A percentile compares a stretch with the other conserved stretches of the same genome.
Evolutionary conservation across 2,888 invertebrate species (phyloP).

Genomic region (Diadromus collaris): DNA sequence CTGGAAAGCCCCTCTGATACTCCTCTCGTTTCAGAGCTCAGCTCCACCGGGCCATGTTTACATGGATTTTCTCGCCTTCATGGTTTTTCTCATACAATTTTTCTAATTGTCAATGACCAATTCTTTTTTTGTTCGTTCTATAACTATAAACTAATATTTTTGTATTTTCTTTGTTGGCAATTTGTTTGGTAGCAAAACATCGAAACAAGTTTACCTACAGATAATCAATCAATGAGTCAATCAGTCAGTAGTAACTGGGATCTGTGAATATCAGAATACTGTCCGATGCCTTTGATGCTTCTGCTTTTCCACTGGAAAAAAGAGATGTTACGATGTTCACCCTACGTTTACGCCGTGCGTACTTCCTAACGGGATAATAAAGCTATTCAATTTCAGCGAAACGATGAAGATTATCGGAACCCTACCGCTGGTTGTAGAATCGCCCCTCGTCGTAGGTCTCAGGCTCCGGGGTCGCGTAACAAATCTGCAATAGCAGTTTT

Average conservation of each 20-base stretch:
- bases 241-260: background rate
- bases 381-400: conserved; percentile 65
- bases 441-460: conserved; percentile 53
- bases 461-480: conserved; percentile 71
- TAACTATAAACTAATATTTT: too few species aligned
- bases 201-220: too few species aligned
- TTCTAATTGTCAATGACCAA: background rate
- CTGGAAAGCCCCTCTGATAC: conserved; percentile 5
- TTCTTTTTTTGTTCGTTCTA: background rate
- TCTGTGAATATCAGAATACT: background rate
- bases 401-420: conserved; percentile 67
- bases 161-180: too few species aligned
- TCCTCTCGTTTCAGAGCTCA: background rate
- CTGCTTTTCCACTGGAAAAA: background rate
- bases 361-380: conserved; percentile 64
- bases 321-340: conserved; percentile 6
- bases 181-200: too few species aligned
- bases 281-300: background rate
- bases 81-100: background rate
- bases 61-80: background rate
- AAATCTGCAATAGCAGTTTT: conserved; percentile 77
- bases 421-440: conserved; percentile 55
- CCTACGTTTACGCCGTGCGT: conserved; percentile 23
- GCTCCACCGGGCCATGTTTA: background rate
- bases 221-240: too few species aligned